A percentile compares a stretch with the other conserved stretches of the same genome.
These are phyloP conservation scores for Malurus melanocephalus DNA, from an alignment of 2,113 vertebrate species.

Conservation along the genomic window DNA sequence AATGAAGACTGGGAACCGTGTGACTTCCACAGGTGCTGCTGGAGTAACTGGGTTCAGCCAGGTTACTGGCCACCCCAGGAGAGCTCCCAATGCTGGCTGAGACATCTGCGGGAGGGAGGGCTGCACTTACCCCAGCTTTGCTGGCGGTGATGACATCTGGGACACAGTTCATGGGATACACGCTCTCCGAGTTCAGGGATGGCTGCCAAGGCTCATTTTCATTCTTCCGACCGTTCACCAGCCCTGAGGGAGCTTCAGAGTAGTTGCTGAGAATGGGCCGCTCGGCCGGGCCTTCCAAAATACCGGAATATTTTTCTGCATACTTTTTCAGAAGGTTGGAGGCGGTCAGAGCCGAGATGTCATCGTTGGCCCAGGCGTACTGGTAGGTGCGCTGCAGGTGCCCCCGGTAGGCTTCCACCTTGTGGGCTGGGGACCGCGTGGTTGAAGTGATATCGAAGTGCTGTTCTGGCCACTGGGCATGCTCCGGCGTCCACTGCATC, in stretches of 20 bases:
- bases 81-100: constrained; percentile 93
- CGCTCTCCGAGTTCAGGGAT: constrained; percentile 81
- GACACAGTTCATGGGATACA: constrained; percentile 97
- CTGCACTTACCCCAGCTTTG: constrained; percentile 91
- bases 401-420: constrained; percentile 95
- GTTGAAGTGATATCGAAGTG: constrained; percentile 99
- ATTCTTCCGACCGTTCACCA: constrained; percentile 92
- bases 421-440: constrained; percentile 95
- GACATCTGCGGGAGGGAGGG: constrained; percentile 90
- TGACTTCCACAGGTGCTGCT: constrained; percentile 96
- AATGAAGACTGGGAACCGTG: constrained; percentile 88
- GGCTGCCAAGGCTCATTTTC: constrained; percentile 94
- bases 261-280: constrained; percentile 92
- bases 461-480: constrained; percentile 99
- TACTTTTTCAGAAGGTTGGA: constrained; percentile 98
- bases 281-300: constrained; percentile 91
- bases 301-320: constrained; percentile 97
- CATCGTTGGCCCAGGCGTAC: constrained; percentile 98
- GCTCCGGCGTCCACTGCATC: constrained; percentile 99
- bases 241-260: constrained; percentile 83
- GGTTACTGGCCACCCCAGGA: constrained; percentile 90
- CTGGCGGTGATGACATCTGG: constrained; percentile 92
- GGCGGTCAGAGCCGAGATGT: constrained; percentile 97
- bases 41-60: constrained; percentile 93
- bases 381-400: constrained; percentile 97